Evolutionary conservation across 2,113 vertebrate species (phyloP).

Genomic region (Cheilinus undulatus): DNA sequence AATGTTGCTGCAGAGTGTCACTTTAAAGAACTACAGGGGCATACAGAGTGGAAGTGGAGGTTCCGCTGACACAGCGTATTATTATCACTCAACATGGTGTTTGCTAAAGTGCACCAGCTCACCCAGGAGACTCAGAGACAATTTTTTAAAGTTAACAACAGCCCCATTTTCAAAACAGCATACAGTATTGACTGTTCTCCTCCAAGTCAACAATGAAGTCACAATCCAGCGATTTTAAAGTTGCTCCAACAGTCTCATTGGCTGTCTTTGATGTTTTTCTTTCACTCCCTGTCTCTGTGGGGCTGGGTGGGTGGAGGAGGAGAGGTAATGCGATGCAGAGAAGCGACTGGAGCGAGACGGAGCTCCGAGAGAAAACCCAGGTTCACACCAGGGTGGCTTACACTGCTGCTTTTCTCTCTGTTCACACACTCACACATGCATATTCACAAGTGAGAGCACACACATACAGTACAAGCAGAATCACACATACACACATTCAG

Average conservation of each 20-base stretch:
- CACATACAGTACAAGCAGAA: conserved; percentile 14
- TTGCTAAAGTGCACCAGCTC: conserved; percentile 31
- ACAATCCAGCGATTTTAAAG: conserved; percentile 36
- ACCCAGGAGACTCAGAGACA: conserved; percentile 14
- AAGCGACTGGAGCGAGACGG: conserved; percentile 64
- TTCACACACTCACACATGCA: conserved; percentile 27
- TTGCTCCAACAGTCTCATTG: conserved; percentile 27
- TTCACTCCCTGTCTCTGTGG: conserved; percentile 24
- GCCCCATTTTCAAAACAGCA: neutral
- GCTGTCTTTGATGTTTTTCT: conserved; percentile 47
- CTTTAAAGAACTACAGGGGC: conserved; percentile 27
- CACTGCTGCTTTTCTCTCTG: conserved; percentile 35
- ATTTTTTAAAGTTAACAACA: conserved; percentile 16
- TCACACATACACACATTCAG: conserved; percentile 34
- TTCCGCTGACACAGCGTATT: conserved; percentile 54
- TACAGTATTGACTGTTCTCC: conserved; percentile 31
- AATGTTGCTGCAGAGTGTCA: conserved; percentile 50
- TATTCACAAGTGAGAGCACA: conserved; percentile 1
- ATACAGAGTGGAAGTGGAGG: conserved; percentile 37
- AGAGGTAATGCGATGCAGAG: conserved; percentile 67
- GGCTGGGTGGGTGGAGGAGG: conserved; percentile 50
- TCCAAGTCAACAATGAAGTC: conserved; percentile 48
- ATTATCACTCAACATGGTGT: conserved; percentile 41
- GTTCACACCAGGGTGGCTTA: conserved; percentile 68
- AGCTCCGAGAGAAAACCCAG: conserved; percentile 51